phyloP scores from a whole-genome alignment of 2,888 invertebrate genomes.

The Oxycera nigricornis region DNA sequence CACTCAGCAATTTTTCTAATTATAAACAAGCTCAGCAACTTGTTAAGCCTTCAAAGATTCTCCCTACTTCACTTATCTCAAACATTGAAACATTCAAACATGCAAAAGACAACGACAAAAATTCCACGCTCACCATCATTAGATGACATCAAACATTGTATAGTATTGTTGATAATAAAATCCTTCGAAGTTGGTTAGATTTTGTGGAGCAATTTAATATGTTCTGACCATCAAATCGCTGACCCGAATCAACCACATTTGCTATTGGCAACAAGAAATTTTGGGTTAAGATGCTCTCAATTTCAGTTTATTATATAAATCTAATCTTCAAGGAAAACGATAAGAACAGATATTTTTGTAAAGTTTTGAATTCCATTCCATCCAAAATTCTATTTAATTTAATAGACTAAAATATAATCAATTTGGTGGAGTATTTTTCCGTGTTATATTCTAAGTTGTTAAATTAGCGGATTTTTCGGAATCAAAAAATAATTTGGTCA shows the following conservation, averaged over 20 bases:
- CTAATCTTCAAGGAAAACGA: neutral
- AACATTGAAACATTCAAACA: no score
- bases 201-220: conserved; percentile 3
- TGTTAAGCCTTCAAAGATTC: no score
- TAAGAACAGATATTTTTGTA: neutral
- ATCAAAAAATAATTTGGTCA: neutral
- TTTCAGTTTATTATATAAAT: neutral
- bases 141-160: conserved; percentile 8
- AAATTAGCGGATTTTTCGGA: neutral
- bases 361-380: neutral
- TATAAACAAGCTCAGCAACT: no score
- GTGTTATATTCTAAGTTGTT: neutral
- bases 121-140: no score
- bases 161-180: conserved; percentile 4
- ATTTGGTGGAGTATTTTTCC: neutral
- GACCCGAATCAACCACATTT: conserved; percentile 24
- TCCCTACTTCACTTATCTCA: no score
- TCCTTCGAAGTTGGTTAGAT: neutral
- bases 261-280: conserved; percentile 29
- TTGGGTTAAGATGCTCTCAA: conserved; percentile 15
- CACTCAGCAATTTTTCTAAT: no score
- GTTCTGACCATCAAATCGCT: neutral
- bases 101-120: no score
- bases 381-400: neutral
- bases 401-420: neutral